Evolutionary conservation across 2,113 vertebrate species (phyloP).

Genomic region (Mobula hypostoma): DNA sequence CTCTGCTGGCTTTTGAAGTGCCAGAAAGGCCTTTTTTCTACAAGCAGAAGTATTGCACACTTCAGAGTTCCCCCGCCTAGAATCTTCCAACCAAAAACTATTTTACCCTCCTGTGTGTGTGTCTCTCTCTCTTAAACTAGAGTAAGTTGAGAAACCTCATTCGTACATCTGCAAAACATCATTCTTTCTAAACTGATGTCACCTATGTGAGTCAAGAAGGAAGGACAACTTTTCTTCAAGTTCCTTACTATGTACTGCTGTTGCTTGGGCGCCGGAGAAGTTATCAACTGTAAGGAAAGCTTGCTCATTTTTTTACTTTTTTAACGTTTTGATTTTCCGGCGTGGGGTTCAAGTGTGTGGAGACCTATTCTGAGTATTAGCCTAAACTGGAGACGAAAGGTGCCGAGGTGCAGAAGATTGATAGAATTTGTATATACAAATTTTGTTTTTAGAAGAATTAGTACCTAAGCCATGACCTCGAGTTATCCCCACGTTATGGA

Average conservation of each 20-base stretch:
- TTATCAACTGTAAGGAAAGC: conserved; percentile 33
- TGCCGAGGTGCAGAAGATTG: background rate
- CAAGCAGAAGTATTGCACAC: conserved; percentile 46
- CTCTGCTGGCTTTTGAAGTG: conserved; percentile 64
- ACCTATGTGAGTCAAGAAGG: conserved; percentile 58
- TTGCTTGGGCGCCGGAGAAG: conserved; percentile 41
- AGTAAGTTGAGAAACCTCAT: conserved; percentile 51
- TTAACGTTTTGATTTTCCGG: conserved; percentile 39
- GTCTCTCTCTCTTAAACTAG: conserved; percentile 42
- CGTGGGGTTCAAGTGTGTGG: conserved; percentile 31
- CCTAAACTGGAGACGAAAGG: conserved; percentile 47
- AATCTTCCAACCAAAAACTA: conserved; percentile 38
- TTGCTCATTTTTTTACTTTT: conserved; percentile 31
- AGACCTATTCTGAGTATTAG: conserved; percentile 6
- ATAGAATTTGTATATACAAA: background rate
- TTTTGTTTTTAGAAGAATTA: conserved; percentile 24
- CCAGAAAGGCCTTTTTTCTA: conserved; percentile 54
- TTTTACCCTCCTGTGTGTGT: conserved; percentile 48
- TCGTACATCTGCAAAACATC: conserved; percentile 73
- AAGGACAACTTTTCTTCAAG: conserved; percentile 40
- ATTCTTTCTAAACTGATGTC: conserved; percentile 59
- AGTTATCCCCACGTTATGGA: conserved; percentile 93
- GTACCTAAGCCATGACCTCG: conserved; percentile 75
- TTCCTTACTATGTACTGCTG: conserved; percentile 42
- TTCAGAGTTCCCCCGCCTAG: conserved; percentile 51